Evolutionary conservation across 2,888 invertebrate species (phyloP).

Genomic region (Lasioglossum marginatum): DNA sequence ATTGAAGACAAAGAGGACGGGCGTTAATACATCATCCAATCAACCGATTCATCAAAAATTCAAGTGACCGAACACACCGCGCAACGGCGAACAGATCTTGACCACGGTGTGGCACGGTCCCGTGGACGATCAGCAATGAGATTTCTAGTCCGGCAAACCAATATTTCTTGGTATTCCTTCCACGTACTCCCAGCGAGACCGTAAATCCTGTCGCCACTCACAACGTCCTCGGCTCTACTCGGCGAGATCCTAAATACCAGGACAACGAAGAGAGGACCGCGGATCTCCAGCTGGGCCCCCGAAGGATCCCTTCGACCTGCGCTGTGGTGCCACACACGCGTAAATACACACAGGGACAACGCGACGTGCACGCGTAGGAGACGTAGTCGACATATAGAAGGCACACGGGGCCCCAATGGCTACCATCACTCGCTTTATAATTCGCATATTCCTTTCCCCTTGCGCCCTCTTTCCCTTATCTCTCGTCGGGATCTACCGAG

Average conservation of each 20-base stretch:
- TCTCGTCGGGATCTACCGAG: conserved; percentile 77
- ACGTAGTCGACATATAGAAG: conserved; percentile 55
- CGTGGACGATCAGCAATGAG: conserved; percentile 60
- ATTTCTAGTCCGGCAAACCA: conserved; percentile 61
- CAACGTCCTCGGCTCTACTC: conserved; percentile 67
- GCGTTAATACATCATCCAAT: conserved; percentile 49
- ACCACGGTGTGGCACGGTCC: background rate
- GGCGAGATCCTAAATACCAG: conserved; percentile 77
- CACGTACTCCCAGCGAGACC: conserved; percentile 62
- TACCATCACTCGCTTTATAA: conserved; percentile 78
- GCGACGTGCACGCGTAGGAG: conserved; percentile 45
- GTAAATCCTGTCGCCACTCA: conserved; percentile 76
- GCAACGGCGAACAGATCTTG: background rate
- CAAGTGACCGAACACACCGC: conserved; percentile 10
- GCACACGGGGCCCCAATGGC: conserved; percentile 67
- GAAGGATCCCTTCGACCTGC: conserved; percentile 72
- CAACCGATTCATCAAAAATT: conserved; percentile 58
- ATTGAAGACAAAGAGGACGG: conserved; percentile 36
- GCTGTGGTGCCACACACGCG: conserved; percentile 58
- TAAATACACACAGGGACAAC: conserved; percentile 41
- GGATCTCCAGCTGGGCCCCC: conserved; percentile 77
- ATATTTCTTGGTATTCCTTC: conserved; percentile 63
- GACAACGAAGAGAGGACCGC: conserved; percentile 65
- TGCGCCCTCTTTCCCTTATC: conserved; percentile 74
- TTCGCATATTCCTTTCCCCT: conserved; percentile 72